phyloP scores from a whole-genome alignment of 1,140 invertebrate genomes.

The Acromyrmex charruanus region DNA sequence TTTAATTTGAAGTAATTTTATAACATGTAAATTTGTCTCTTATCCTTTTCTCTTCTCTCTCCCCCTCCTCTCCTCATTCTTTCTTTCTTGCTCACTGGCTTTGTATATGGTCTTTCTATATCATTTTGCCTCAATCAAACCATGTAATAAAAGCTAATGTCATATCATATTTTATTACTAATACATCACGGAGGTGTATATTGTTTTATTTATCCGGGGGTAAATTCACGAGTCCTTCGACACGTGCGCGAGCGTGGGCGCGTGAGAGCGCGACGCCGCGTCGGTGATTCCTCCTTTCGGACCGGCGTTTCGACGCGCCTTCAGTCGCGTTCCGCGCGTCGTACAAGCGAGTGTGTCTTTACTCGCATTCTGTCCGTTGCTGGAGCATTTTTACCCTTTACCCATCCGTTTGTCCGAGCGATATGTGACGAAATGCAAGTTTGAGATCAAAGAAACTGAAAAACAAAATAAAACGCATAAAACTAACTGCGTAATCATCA shows the following conservation, averaged over 20 bases:
- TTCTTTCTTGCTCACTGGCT: neutral
- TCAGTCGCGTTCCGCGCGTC: constrained; percentile 80
- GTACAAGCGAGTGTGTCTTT: constrained; percentile 71
- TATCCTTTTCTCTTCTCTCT: neutral
- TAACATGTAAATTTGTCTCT: neutral
- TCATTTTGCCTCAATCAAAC: neutral
- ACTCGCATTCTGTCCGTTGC: constrained; percentile 41
- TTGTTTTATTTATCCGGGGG: neutral
- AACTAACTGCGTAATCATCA: neutral
- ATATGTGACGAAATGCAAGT: neutral
- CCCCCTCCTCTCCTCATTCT: neutral
- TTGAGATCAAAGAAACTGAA: neutral
- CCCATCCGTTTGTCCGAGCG: neutral
- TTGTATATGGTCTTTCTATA: neutral
- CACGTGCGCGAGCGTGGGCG: constrained; percentile 58
- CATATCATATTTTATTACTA: neutral
- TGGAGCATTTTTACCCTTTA: neutral
- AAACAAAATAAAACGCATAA: constrained; percentile 30
- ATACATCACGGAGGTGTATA: constrained; percentile 7
- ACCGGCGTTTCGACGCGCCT: constrained; percentile 33
- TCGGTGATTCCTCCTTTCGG: constrained; percentile 37
- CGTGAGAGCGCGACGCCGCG: constrained; percentile 34
- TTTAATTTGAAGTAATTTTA: neutral
- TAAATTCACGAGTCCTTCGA: constrained; percentile 13
- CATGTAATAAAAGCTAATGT: neutral